Base-by-base conservation (phyloP, 2,113 vertebrate species). In the Malurus cyaneus region DNA sequence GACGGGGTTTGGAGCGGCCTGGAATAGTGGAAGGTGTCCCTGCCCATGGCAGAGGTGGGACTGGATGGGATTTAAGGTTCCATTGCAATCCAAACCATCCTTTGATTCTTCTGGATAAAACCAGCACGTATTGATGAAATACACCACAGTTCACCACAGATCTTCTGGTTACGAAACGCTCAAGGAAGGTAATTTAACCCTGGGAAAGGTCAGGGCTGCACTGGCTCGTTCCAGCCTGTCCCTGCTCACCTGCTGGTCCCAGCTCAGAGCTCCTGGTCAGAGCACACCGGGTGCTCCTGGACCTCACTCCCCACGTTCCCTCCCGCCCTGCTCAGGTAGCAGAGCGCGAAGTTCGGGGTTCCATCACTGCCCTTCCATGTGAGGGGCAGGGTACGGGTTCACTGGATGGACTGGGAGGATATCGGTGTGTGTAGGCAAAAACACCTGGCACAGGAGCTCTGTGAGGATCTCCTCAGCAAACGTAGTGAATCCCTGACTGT, bases 341-440 rank as follows among this genome's bases (percentile, higher is more conserved):
- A 21, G 60, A 28, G 28, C 3, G 2, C 24, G 36, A 79, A 54
- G 32, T 15, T 8, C 1, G 0, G 9, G 14, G 21, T 24, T 70
- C 54, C 1, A 2, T 31, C 72, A 25, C 1, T 26, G 39, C 39
- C 47, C 8, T 1, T 4, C 31, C 25, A 19, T 12, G 20, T 0
- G 2, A 19, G 44, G 34, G 25, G 31, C 39, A 36, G 2, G 1
- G 5, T 5, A 32, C 2, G 4, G 52, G 28, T 4, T 4, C 0
- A 0, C 20, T 5, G 61, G 28, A 42, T 10, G 47, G 26, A 28
- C 25, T 2, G 5, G 24, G 36, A 23, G 12, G 54, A 59, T 19
- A 15, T 0, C 3, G 49, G 21, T 7, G 16, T 1, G 0, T 0
- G 2, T 14, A 3, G 21, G 47, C 15, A 52, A 14, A 29, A 41